Conservation (phyloP, 2,797 vertebrate species). For the Eutrigla gurnardus region DNA sequence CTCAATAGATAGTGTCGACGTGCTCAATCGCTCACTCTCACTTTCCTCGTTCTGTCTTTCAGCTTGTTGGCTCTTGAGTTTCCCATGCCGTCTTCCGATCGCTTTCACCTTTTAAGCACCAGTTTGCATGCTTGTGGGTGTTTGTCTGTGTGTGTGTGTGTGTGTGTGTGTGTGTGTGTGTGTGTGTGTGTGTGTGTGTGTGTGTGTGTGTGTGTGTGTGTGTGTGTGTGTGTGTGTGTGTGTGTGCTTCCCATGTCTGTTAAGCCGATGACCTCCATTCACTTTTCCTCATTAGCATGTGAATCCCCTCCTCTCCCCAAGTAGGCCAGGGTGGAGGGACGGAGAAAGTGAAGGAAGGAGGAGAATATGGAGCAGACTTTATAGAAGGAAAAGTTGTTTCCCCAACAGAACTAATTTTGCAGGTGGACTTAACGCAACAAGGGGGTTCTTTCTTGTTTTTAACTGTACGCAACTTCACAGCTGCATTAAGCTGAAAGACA, state of each 20-base stretch:
- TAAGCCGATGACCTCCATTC: slow-evolving; percentile 73
- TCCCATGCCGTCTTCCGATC: slow-evolving; percentile 61
- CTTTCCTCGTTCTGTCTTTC: slow-evolving; percentile 48
- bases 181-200: slow-evolving; percentile 36
- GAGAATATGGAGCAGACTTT: slow-evolving; percentile 28
- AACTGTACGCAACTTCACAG: slow-evolving; percentile 26
- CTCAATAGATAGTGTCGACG: slow-evolving; percentile 69
- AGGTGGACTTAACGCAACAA: background rate
- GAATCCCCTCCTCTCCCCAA: slow-evolving; percentile 67
- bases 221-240: slow-evolving; percentile 34
- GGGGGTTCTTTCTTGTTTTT: slow-evolving; percentile 21
- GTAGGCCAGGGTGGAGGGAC: slow-evolving; percentile 40
- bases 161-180: slow-evolving; percentile 36
- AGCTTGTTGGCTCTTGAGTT: slow-evolving; percentile 48
- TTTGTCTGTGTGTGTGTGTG: slow-evolving; percentile 41
- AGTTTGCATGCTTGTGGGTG: slow-evolving; percentile 51
- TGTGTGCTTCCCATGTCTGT: slow-evolving; percentile 62
- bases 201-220: slow-evolving; percentile 36
- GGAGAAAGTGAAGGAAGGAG: slow-evolving; percentile 23
- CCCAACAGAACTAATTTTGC: slow-evolving; percentile 27
- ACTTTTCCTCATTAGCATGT: slow-evolving; percentile 76
- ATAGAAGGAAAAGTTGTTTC: slow-evolving; percentile 37
- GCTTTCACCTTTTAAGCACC: slow-evolving; percentile 53
- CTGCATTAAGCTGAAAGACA: slow-evolving; percentile 21
- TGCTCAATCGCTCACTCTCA: slow-evolving; percentile 43